Evolutionary conservation across 2,113 vertebrate species (phyloP).

Genomic region (Catharus fuscescens): DNA sequence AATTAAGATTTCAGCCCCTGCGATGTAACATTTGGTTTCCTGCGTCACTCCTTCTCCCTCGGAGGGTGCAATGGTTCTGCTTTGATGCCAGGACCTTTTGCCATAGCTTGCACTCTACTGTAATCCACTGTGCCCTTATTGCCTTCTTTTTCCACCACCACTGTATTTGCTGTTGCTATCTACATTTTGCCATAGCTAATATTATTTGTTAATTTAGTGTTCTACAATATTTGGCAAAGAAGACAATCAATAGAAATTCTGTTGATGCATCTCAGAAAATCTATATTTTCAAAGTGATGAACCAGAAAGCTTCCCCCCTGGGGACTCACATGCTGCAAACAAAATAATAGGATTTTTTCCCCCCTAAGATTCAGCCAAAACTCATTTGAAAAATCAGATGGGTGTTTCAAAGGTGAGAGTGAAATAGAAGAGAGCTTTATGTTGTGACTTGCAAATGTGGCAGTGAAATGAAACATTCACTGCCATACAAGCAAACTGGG

Average conservation of each 20-base stretch:
- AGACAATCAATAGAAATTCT: slow-evolving; percentile 18
- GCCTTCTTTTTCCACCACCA: not conserved
- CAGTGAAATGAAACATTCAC: slow-evolving; percentile 7
- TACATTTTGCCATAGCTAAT: slow-evolving; percentile 9
- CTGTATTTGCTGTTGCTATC: not conserved
- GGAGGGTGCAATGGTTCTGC: not conserved
- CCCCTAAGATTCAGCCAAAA: not conserved
- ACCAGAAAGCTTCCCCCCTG: not conserved
- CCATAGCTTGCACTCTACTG: not conserved
- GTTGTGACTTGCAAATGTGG: not conserved
- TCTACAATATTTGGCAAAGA: slow-evolving; percentile 2
- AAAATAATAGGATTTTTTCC: not conserved
- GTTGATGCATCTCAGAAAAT: slow-evolving; percentile 13
- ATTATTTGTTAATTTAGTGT: slow-evolving; percentile 16
- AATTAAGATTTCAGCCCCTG: slow-evolving; percentile 8
- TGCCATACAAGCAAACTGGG: not conserved
- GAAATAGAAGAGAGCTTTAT: not conserved
- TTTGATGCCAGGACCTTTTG: not conserved
- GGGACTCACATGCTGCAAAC: not conserved
- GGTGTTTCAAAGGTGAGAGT: not conserved
- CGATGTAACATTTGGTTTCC: not conserved
- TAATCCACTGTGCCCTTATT: not conserved
- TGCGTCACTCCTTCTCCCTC: not conserved
- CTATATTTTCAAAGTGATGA: slow-evolving; percentile 24
- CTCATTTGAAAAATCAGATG: slow-evolving; percentile 6